A percentile compares a stretch with the other conserved stretches of the same genome.
These are phyloP conservation scores for Lycocerus yunnanus DNA, from an alignment of 2,888 invertebrate genomes.

Conservation along the genomic window DNA sequence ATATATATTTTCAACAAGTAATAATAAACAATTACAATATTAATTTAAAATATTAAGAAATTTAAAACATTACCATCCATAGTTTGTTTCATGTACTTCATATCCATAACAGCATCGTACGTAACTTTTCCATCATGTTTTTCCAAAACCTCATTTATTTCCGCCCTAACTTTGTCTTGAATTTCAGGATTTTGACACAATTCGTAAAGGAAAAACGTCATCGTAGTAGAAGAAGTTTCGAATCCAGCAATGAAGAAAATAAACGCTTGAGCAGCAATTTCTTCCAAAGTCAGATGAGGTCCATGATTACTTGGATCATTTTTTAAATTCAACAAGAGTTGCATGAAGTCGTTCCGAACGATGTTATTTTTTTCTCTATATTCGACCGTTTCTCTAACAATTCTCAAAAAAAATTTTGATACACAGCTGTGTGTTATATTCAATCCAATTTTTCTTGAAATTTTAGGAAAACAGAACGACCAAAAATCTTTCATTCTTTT, in stretches of 20 bases:
- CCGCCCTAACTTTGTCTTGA: conserved; percentile 54
- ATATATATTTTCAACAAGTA: too few relatives aligned
- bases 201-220: conserved; percentile 58
- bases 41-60: neutral
- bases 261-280: conserved; percentile 40
- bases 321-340: conserved; percentile 57
- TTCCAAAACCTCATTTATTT: conserved; percentile 51
- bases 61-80: conserved; percentile 43
- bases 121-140: conserved; percentile 50
- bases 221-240: conserved; percentile 51
- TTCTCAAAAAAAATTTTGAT: conserved; percentile 53
- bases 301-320: neutral
- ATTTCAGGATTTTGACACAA: conserved; percentile 55
- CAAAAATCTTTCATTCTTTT: conserved; percentile 19
- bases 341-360: conserved; percentile 60
- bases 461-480: conserved; percentile 28
- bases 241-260: conserved; percentile 49
- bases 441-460: conserved; percentile 36
- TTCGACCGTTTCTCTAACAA: conserved; percentile 54
- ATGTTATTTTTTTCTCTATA: conserved; percentile 56
- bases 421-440: conserved; percentile 36
- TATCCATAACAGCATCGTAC: conserved; percentile 56
- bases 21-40: too few relatives aligned
- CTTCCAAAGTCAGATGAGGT: conserved; percentile 10
- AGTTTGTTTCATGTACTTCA: conserved; percentile 58